Percentiles rank a stretch among this genome's conserved stretches.
phyloP scores from a whole-genome alignment of 2,888 invertebrate species.

The Eupithecia tripunctaria region DNA sequence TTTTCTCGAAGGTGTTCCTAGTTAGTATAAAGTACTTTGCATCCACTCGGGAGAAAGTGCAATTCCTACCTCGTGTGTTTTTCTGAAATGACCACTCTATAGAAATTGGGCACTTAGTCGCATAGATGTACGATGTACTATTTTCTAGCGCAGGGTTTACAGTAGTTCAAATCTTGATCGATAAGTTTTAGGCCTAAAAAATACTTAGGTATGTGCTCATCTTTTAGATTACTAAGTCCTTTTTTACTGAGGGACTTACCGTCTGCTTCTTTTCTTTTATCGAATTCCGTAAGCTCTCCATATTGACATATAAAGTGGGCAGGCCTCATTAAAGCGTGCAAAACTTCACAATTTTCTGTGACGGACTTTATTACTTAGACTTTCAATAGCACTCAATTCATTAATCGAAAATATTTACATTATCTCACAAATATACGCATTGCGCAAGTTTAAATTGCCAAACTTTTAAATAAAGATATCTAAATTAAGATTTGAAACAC shows the following conservation, averaged over 20 bases:
- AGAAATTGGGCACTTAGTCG: too few relatives aligned
- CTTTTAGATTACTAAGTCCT: background rate
- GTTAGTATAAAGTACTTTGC: too few relatives aligned
- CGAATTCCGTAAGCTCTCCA: constrained; percentile 29
- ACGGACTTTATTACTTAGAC: background rate
- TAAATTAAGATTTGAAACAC: constrained; percentile 23
- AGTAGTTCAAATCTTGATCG: background rate
- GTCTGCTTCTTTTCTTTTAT: constrained; percentile 51
- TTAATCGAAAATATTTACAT: constrained; percentile 13
- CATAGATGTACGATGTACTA: too few relatives aligned
- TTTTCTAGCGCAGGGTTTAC: background rate
- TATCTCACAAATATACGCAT: constrained; percentile 8
- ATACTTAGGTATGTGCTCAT: background rate
- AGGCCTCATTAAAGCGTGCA: background rate
- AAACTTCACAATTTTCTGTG: background rate
- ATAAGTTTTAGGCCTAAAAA: background rate
- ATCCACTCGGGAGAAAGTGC: too few relatives aligned
- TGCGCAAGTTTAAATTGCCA: constrained; percentile 17
- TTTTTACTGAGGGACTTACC: constrained; percentile 23
- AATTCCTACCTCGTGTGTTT: too few relatives aligned
- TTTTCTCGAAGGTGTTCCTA: too few relatives aligned
- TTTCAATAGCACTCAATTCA: background rate
- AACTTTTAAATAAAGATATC: constrained; percentile 19
- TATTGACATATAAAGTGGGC: background rate
- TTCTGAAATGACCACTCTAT: too few relatives aligned